Evolutionary conservation across 2,888 invertebrate species (phyloP).

Genomic region (Euzophera pinguis): DNA sequence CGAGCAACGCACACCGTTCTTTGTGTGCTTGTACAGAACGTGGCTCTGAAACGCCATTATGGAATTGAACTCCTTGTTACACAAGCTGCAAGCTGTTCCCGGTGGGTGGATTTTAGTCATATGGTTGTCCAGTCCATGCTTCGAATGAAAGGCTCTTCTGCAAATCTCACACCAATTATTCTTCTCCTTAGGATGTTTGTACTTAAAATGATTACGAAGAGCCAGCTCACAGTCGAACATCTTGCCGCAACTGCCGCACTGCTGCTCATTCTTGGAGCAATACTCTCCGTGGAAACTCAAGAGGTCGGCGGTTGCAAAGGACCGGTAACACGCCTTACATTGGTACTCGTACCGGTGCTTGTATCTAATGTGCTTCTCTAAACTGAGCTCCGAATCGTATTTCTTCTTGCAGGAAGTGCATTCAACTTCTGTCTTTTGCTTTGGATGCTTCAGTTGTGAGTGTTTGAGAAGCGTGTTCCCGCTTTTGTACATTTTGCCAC

Average conservation of each 20-base stretch:
- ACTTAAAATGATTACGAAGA: constrained; percentile 49
- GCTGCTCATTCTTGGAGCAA: constrained; percentile 39
- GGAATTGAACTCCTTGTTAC: constrained; percentile 40
- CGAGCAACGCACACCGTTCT: constrained; percentile 33
- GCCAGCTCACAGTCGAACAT: constrained; percentile 43
- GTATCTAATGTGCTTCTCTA: constrained; percentile 54
- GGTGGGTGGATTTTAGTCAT: constrained; percentile 40
- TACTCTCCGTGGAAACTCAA: constrained; percentile 34
- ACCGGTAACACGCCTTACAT: constrained; percentile 50
- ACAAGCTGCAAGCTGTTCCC: constrained; percentile 37
- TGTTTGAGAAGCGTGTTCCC: constrained; percentile 47
- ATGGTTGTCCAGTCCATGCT: constrained; percentile 45
- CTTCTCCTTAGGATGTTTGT: constrained; percentile 46
- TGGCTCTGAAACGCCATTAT: constrained; percentile 45
- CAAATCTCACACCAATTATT: constrained; percentile 45
- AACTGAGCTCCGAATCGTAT: constrained; percentile 52
- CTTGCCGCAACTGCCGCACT: constrained; percentile 46
- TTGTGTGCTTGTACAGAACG: constrained; percentile 43
- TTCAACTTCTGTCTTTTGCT: constrained; percentile 31
- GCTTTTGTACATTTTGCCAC: constrained; percentile 57
- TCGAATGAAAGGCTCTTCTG: constrained; percentile 42
- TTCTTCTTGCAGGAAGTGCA: constrained; percentile 50
- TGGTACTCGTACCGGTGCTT: constrained; percentile 49
- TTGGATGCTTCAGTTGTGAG: constrained; percentile 49
- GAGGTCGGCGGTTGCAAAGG: constrained; percentile 34